Conservation (phyloP, 2,113 vertebrate species). For the Brachionichthys hirsutus region DNA sequence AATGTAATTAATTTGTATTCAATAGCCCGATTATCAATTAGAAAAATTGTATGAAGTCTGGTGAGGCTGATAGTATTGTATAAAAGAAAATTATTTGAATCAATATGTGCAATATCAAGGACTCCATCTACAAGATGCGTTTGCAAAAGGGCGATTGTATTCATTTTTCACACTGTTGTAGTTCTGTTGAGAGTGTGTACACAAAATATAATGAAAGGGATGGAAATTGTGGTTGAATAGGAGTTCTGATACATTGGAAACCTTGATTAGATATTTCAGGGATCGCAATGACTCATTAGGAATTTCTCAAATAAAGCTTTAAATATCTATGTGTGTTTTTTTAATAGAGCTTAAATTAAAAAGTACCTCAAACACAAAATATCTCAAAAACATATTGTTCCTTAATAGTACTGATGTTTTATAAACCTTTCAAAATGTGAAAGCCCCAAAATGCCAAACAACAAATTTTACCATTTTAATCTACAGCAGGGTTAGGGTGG, state of each 20-base stretch:
- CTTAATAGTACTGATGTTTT: not conserved
- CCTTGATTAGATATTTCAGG: conserved; percentile 9
- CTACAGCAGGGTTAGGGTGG: no score
- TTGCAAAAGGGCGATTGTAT: not conserved
- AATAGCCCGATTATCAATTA: conserved; percentile 48
- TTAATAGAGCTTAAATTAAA: not conserved
- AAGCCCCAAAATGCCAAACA: no score
- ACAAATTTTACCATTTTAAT: no score
- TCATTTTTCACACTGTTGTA: not conserved
- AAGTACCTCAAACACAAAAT: no score
- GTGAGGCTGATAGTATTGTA: conserved; percentile 37
- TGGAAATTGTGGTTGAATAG: conserved; percentile 8
- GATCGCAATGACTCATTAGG: conserved; percentile 1
- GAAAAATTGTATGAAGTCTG: conserved; percentile 37
- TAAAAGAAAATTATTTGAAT: conserved; percentile 6
- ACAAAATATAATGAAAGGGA: not conserved
- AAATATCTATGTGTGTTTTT: not conserved
- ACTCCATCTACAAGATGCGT: conserved; percentile 2
- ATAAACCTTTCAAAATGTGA: not conserved
- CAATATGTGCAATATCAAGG: conserved; percentile 3
- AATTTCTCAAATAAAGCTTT: not conserved
- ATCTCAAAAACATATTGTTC: not conserved
- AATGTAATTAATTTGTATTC: conserved; percentile 53
- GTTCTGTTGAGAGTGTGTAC: not conserved
- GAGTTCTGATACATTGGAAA: conserved; percentile 15